A percentile compares a stretch with the other conserved stretches of the same genome.
These are phyloP conservation scores for Crocodylus rhombifer DNA, from an alignment of 2,797 vertebrate species.

Conservation along the genomic window DNA sequence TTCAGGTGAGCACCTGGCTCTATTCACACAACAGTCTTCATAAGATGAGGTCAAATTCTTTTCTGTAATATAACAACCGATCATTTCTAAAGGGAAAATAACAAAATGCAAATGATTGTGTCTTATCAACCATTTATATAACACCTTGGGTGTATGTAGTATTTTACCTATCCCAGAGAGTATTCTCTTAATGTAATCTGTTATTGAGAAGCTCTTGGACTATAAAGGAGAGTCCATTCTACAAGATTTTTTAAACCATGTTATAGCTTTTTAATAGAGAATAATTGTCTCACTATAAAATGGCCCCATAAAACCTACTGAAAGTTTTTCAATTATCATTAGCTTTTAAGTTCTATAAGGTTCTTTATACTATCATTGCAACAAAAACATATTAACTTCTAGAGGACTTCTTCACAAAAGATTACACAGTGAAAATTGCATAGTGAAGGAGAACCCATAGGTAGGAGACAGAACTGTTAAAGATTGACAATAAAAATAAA, in stretches of 20 bases:
- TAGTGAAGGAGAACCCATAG: not conserved
- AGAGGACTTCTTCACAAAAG: not conserved
- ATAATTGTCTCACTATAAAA: not conserved
- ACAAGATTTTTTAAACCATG: not conserved
- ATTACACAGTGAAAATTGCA: not conserved
- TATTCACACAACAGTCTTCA: not conserved
- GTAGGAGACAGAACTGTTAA: not conserved
- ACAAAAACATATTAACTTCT: not conserved
- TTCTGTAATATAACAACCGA: rapidly evolving
- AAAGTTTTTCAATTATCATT: rapidly evolving
- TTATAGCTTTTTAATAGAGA: not conserved
- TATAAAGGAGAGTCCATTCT: not conserved
- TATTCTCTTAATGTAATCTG: not conserved
- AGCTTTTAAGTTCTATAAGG: not conserved
- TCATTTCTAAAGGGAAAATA: not conserved
- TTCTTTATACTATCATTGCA: not conserved
- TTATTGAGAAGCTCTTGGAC: rapidly evolving
- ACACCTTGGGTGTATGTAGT: rapidly evolving
- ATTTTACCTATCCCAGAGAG: not conserved
- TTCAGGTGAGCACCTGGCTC: not conserved
- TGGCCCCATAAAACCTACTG: not conserved
- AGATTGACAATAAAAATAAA: not conserved
- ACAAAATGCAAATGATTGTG: rapidly evolving
- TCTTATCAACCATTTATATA: rapidly evolving
- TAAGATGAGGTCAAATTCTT: not conserved